Evolutionary conservation across 2,888 invertebrate species (phyloP).

Genomic region (Myopa testacea): DNA sequence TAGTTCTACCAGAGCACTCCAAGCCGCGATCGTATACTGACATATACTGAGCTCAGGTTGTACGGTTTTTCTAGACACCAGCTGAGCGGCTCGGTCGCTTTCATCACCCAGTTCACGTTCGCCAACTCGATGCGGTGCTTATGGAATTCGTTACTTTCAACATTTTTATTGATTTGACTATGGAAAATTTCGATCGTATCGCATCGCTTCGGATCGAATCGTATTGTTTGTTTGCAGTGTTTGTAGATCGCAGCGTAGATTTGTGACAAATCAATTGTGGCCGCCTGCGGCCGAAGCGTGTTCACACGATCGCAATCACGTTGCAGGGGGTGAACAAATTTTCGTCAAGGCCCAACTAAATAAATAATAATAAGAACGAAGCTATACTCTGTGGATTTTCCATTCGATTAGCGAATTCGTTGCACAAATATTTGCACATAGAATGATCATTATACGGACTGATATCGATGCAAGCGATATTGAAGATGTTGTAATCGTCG

Average conservation of each 20-base stretch:
- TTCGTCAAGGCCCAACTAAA: slow-evolving; percentile 16
- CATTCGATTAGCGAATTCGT: slow-evolving; percentile 23
- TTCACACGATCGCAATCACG: slow-evolving; percentile 48
- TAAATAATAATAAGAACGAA: slow-evolving; percentile 16
- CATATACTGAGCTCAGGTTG: too few relatives aligned
- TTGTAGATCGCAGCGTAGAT: slow-evolving; percentile 15
- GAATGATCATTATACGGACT: not conserved
- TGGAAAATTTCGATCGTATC: slow-evolving; percentile 45
- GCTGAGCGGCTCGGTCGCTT: not conserved
- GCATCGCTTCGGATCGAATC: slow-evolving; percentile 33
- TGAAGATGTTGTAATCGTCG: too few relatives aligned
- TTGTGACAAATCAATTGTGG: slow-evolving; percentile 65
- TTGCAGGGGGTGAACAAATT: slow-evolving; percentile 34
- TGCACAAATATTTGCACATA: slow-evolving; percentile 34
- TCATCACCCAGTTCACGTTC: slow-evolving; percentile 44
- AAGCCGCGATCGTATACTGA: too few relatives aligned
- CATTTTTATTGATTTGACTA: slow-evolving; percentile 45
- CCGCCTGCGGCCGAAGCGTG: slow-evolving; percentile 53
- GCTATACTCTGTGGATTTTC: slow-evolving; percentile 4
- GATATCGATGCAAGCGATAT: too few relatives aligned
- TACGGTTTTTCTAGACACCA: not conserved
- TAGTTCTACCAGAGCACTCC: slow-evolving; percentile 9
- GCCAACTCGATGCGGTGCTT: slow-evolving; percentile 31
- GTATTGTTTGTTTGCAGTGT: not conserved
- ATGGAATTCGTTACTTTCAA: slow-evolving; percentile 1